These are phyloP conservation scores for Aleiodes testaceus DNA, from an alignment of 2,888 invertebrate genomes.

Conservation along the genomic window DNA sequence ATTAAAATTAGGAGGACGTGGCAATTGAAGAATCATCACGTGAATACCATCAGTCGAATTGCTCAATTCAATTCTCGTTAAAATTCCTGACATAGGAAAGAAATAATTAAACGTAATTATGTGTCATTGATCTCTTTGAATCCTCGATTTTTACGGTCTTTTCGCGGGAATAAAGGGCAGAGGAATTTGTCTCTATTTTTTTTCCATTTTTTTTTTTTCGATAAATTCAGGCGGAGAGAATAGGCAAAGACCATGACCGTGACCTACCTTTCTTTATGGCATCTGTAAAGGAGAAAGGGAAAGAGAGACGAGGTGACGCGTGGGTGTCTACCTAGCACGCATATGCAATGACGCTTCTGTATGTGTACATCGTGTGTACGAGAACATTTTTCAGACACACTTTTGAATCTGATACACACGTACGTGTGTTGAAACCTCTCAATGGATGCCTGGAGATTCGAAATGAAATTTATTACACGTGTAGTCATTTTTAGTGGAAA, in stretches of 20 bases:
- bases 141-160: not conserved
- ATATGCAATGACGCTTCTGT: conserved; percentile 28
- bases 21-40: conserved; percentile 37
- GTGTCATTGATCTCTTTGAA: not conserved
- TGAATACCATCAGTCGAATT: conserved; percentile 4
- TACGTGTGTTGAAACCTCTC: conserved; percentile 9
- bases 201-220: too few relatives aligned
- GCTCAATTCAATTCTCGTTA: conserved; percentile 23
- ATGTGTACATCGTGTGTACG: not conserved
- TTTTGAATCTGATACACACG: conserved; percentile 18
- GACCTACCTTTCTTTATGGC: conserved; percentile 56
- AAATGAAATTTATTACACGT: conserved; percentile 10
- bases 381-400: not conserved
- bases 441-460: conserved; percentile 15
- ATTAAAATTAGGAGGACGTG: conserved; percentile 66
- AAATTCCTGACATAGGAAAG: not conserved
- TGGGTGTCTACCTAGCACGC: conserved; percentile 24
- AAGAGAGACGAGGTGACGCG: conserved; percentile 42
- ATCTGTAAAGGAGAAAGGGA: conserved; percentile 38
- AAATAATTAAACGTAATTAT: not conserved
- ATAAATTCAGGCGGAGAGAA: not conserved
- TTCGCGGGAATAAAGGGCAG: not conserved
- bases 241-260: conserved; percentile 54
- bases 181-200: not conserved
- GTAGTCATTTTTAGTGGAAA: not conserved